Conservation (phyloP, 2,113 vertebrate genomes). For the Microcebus ravelobensis region DNA sequence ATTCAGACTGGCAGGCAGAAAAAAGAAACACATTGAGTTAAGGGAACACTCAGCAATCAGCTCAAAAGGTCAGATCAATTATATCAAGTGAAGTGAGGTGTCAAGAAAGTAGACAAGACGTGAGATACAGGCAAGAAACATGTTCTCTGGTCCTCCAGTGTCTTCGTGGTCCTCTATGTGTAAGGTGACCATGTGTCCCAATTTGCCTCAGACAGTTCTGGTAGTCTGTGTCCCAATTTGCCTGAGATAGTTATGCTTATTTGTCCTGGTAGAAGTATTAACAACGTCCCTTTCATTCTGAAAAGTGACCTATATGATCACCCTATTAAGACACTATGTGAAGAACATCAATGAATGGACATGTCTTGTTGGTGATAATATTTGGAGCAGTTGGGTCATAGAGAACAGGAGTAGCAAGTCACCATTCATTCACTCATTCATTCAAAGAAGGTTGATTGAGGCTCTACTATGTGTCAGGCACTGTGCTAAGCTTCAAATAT, state of each 20-base stretch:
- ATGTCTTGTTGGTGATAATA: background rate
- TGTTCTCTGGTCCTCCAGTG: background rate
- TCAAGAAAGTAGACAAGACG: constrained; percentile 15
- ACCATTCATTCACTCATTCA: background rate
- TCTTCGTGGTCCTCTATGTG: background rate
- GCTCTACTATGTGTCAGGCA: background rate
- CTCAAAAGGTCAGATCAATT: constrained; percentile 40
- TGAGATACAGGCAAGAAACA: background rate
- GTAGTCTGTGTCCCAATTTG: background rate
- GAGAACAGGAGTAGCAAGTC: background rate
- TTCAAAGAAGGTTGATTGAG: background rate
- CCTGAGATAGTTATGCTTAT: background rate
- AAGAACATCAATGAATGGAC: background rate
- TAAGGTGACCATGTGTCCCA: background rate
- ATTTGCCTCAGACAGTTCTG: background rate
- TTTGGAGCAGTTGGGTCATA: background rate
- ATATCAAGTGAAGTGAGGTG: constrained; percentile 36
- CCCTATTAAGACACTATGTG: background rate
- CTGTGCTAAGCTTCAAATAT: background rate
- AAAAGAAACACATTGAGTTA: background rate
- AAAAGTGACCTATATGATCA: background rate
- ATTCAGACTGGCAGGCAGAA: background rate
- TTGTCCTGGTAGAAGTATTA: background rate
- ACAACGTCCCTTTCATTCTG: background rate
- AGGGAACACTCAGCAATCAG: constrained; percentile 17